Evolutionary conservation across 2,888 invertebrate genomes (phyloP).

Genomic region (Brachyopa scutellaris): DNA sequence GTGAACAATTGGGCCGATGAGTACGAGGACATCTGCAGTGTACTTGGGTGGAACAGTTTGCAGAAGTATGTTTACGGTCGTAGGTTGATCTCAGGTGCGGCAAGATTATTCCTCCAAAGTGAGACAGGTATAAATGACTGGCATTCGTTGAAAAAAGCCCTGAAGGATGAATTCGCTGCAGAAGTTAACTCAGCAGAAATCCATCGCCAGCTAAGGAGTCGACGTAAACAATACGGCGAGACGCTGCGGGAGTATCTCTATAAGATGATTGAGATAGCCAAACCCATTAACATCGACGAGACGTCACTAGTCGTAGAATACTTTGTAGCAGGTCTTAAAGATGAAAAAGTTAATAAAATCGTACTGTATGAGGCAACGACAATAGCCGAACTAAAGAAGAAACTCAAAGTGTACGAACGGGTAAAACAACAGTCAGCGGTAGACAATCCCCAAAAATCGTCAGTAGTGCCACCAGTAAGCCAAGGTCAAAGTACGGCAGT

Average conservation of each 20-base stretch:
- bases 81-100: too few species aligned
- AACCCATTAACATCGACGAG: slow-evolving; percentile 34
- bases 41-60: not conserved
- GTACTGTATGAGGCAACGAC: slow-evolving; percentile 47
- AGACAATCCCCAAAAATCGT: not conserved
- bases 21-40: not conserved
- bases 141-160: slow-evolving; percentile 13
- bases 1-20: not conserved
- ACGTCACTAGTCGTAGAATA: slow-evolving; percentile 48
- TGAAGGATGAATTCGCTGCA: slow-evolving; percentile 14
- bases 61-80: not conserved
- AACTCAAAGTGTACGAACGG: slow-evolving; percentile 37
- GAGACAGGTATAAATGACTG: slow-evolving; percentile 7
- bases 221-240: slow-evolving; percentile 24
- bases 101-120: not conserved
- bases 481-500: not conserved
- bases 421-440: slow-evolving; percentile 31
- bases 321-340: slow-evolving; percentile 40
- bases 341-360: slow-evolving; percentile 45
- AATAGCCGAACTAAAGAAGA: slow-evolving; percentile 28
- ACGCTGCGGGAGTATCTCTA: slow-evolving; percentile 38
- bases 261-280: slow-evolving; percentile 40
- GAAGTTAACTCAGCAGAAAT: slow-evolving; percentile 24
- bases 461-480: not conserved
- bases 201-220: slow-evolving; percentile 19